phyloP scores from a whole-genome alignment of 64 coral and sea anemone genomes.

The Stylophora pistillata region DNA sequence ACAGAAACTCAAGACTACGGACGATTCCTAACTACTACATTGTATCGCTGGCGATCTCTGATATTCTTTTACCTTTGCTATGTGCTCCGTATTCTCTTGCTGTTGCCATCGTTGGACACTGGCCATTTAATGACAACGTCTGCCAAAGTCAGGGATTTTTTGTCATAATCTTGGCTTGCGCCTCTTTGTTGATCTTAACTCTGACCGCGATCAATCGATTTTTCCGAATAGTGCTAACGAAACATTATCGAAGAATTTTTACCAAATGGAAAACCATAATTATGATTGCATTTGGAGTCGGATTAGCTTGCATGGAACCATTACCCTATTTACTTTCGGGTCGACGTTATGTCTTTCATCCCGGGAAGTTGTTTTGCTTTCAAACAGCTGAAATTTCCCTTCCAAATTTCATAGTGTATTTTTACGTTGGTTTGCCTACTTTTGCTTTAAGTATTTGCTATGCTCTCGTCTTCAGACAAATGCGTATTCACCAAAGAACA shows the following conservation, averaged over 20 bases:
- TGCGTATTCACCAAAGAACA: slow-evolving; percentile 52
- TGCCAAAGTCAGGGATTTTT: slow-evolving; percentile 50
- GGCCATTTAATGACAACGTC: slow-evolving; percentile 15
- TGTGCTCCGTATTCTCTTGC: slow-evolving; percentile 14
- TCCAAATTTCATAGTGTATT: slow-evolving; percentile 48
- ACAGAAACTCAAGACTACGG: slow-evolving; percentile 31
- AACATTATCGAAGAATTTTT: slow-evolving; percentile 12
- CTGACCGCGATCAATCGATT: slow-evolving; percentile 56
- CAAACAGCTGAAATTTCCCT: slow-evolving; percentile 47
- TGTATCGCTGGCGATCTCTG: slow-evolving; percentile 34
- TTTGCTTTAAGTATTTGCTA: slow-evolving; percentile 42
- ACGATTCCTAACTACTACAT: slow-evolving; percentile 54
- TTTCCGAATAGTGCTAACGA: slow-evolving; percentile 41
- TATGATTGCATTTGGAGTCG: slow-evolving; percentile 7
- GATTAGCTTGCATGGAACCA: slow-evolving; percentile 15
- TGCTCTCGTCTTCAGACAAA: slow-evolving; percentile 56
- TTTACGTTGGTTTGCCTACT: slow-evolving; percentile 36
- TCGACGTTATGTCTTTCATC: slow-evolving; percentile 59
- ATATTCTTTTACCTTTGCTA: slow-evolving; percentile 38
- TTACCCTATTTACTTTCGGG: slow-evolving; percentile 31
- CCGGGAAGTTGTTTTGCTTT: slow-evolving; percentile 80
- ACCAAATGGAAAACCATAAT: slow-evolving; percentile 9
- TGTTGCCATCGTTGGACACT: background rate
- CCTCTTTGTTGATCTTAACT: slow-evolving; percentile 23
- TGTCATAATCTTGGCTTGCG: slow-evolving; percentile 20